Evolutionary conservation across 2,888 invertebrate genomes (phyloP), one percentile per base, ranked within the genome.

Genomic region (Molorchus minor): DNA sequence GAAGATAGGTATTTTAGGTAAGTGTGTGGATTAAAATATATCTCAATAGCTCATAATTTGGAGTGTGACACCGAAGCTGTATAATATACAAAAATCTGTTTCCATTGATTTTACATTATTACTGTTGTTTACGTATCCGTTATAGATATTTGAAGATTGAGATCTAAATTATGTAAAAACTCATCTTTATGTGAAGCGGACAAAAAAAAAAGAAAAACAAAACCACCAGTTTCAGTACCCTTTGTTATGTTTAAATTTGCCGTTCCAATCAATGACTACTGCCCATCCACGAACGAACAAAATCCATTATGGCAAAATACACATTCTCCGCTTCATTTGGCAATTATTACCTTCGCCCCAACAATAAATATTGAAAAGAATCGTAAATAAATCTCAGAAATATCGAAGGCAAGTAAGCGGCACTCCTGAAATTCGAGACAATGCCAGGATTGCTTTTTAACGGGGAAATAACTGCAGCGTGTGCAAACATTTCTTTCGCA

Each of bases 381-480:
- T n/a, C 33, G 33, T 7, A 7, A 12, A n/a, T n/a, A 3, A n/a
- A 12, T 3, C 12, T 10, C 12, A 7, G 33, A 3, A 3, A 12
- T 7, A 8, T 25, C 5, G 5, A 25, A 8, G 25, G 33, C 12
- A 33, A 33, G 33, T 33, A 33, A 33, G 12, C 7, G 33, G 33
- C 33, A n/a, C 33, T n/a, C 10, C 33, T 10, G 3, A 33, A 33
- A 33, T 33, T 12, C 33, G n/a, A n/a, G 33, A 12, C 3, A 33
- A 33, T 33, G 33, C 10, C 10, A 12, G 3, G 12, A n/a, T 33
- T 33, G 12, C 33, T 53, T 33, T 43, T 21, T 43, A 53, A 46
- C 20, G 46, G 25, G 29, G 40, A 52, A 53, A 53, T 43, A 43
- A 41, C 53, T 53, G 33, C 53, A 53, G 43, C 36, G 53, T 53